Conservation (phyloP, 2,888 invertebrate species). For the Stegophylla sp. region DNA sequence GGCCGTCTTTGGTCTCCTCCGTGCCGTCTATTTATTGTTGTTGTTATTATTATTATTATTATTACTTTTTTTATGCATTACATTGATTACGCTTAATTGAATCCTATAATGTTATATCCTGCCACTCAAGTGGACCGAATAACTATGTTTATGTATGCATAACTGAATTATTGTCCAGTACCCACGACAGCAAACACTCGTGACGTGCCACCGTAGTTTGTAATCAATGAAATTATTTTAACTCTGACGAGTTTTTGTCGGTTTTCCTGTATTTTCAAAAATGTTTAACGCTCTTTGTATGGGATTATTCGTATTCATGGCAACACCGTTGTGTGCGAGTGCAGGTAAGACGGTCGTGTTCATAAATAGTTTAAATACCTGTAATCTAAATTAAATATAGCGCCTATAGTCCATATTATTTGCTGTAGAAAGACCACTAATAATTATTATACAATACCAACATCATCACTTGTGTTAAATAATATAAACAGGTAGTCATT, state of each 20-base stretch:
- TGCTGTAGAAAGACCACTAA: too few relatives aligned
- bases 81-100: constrained; percentile 46
- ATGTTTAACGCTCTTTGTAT: neutral
- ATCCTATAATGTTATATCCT: constrained; percentile 37
- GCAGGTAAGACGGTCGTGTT: neutral
- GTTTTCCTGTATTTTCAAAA: neutral
- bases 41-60: constrained; percentile 23
- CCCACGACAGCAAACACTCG: neutral
- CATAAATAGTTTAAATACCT: too few relatives aligned
- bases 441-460: too few relatives aligned
- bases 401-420: too few relatives aligned
- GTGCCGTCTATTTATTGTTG: neutral
- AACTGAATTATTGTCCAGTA: constrained; percentile 33
- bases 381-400: too few relatives aligned
- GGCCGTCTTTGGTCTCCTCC: neutral
- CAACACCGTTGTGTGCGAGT: neutral
- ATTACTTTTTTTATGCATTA: neutral
- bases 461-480: too few relatives aligned
- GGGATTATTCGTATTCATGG: constrained; percentile 3
- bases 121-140: constrained; percentile 43
- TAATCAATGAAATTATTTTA: neutral
- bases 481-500: too few relatives aligned
- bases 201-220: neutral
- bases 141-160: neutral
- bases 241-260: neutral